A percentile compares a stretch with the other conserved stretches of the same genome.
Conservation (phyloP, 2,797 vertebrate species). For the Lates japonicus region DNA sequence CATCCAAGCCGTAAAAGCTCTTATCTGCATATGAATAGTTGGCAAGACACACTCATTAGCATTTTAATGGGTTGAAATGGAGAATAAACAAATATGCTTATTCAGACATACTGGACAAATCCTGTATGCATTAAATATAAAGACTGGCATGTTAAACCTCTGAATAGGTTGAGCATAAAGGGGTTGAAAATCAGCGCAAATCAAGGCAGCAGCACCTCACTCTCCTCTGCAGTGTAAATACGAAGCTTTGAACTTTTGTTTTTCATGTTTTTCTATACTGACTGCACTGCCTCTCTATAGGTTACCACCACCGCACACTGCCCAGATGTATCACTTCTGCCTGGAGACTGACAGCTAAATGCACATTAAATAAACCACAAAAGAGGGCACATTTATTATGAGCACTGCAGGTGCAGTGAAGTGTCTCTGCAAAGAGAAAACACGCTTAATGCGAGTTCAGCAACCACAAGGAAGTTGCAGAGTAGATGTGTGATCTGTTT, state of each 20-base stretch:
- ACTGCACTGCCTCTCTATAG: background rate
- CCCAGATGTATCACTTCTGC: constrained; percentile 15
- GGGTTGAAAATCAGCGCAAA: background rate
- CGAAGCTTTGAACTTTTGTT: constrained; percentile 35
- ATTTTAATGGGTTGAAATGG: constrained; percentile 66
- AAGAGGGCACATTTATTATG: constrained; percentile 7
- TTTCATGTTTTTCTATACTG: constrained; percentile 17
- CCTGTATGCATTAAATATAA: constrained; percentile 32
- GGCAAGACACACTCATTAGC: constrained; percentile 65
- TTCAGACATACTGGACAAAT: constrained; percentile 51
- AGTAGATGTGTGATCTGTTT: background rate
- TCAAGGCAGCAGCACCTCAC: constrained; percentile 31
- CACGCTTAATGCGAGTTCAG: constrained; percentile 23
- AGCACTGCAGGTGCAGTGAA: background rate
- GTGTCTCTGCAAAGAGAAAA: constrained; percentile 17
- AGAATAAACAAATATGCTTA: constrained; percentile 66
- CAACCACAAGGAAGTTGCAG: background rate
- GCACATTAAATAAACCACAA: constrained; percentile 48
- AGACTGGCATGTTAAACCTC: constrained; percentile 20
- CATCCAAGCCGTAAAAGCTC: constrained; percentile 59
- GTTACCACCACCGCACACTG: background rate
- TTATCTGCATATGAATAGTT: constrained; percentile 75
- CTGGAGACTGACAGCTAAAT: constrained; percentile 4
- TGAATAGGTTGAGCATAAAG: constrained; percentile 23
- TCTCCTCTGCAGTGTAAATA: constrained; percentile 21